These are phyloP conservation scores for Sus scrofa DNA, from an alignment of 2,113 vertebrate species.

Conservation along the genomic window T2T-Sscrofa CM000820.6:72222501-72223000, in stretches of 20 bases:
- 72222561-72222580: slow-evolving; percentile 22
- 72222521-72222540: slow-evolving; percentile 79
- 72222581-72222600: slow-evolving; percentile 64
- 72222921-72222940: neutral
- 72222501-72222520: slow-evolving; percentile 39
- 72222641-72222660: neutral
- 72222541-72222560: slow-evolving; percentile 34
- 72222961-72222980: slow-evolving; percentile 4
- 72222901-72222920: neutral
- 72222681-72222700: neutral
- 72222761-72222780: neutral
- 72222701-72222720: neutral
- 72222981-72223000: slow-evolving; percentile 13
- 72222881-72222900: slow-evolving; percentile 23
- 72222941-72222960: neutral
- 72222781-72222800: neutral
- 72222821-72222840: neutral
- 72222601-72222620: slow-evolving; percentile 7
- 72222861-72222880: neutral
- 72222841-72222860: neutral
- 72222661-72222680: neutral
- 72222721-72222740: neutral
- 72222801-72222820: neutral
- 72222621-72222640: neutral
- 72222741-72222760: neutral